Conservation (phyloP, 2,888 invertebrate genomes). For the Griposia aprilina region DNA sequence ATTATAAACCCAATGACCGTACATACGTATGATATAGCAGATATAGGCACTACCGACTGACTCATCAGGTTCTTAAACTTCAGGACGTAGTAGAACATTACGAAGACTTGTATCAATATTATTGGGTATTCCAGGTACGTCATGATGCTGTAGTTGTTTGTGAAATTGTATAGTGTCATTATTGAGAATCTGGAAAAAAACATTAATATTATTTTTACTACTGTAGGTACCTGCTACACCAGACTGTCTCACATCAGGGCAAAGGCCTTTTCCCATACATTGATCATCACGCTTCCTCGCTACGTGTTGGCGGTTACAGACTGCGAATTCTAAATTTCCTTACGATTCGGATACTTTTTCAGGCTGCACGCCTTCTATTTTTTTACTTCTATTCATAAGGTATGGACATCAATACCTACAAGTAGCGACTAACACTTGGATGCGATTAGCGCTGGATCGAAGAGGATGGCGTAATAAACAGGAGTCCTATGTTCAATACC, state of each 20-base stretch:
- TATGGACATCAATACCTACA: background rate
- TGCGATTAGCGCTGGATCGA: background rate
- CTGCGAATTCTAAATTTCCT: background rate
- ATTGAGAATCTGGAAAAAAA: conserved; percentile 93
- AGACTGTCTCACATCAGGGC: background rate
- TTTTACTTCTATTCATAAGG: background rate
- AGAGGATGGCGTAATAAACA: background rate
- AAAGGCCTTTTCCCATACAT: background rate
- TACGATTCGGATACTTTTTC: background rate
- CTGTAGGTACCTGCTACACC: background rate
- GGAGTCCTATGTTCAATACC: too few species aligned
- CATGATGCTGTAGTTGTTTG: conserved; percentile 93
- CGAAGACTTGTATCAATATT: conserved; percentile 93
- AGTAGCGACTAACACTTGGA: background rate
- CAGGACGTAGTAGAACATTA: conserved; percentile 93
- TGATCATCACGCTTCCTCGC: background rate
- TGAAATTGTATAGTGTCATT: conserved; percentile 95
- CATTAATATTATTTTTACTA: background rate
- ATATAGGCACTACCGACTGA: conserved; percentile 74
- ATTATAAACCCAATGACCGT: conserved; percentile 74
- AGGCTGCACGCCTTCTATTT: background rate
- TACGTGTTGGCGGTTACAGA: background rate
- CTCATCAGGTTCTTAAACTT: conserved; percentile 92
- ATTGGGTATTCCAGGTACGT: conserved; percentile 97
- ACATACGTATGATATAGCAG: conserved; percentile 78